Conservation (phyloP, 2,888 invertebrate genomes). For the Yponomeuta sedellus region DNA sequence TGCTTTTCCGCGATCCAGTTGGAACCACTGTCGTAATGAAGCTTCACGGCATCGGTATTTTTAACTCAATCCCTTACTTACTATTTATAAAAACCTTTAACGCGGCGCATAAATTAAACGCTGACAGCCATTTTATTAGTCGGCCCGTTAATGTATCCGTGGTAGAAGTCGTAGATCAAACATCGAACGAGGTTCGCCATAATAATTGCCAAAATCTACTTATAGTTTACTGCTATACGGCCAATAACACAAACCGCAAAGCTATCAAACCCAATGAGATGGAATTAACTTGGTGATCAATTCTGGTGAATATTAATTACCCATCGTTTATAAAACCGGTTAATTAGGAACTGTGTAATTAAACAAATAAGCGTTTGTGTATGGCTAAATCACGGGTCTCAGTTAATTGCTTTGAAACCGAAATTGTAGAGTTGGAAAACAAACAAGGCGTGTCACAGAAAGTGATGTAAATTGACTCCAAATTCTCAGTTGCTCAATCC, state of each 20-base stretch:
- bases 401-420: not conserved
- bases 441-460: constrained; percentile 3
- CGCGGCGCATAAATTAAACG: not conserved
- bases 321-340: not conserved
- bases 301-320: not conserved
- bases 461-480: not conserved
- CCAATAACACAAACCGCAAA: not conserved
- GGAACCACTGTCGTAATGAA: not conserved
- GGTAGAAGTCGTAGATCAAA: not conserved
- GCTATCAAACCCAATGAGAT: not conserved
- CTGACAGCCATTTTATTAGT: not conserved
- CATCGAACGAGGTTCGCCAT: not conserved
- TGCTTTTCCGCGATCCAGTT: not conserved
- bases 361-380: not conserved
- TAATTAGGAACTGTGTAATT: not conserved
- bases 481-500: not conserved
- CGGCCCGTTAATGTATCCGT: not conserved
- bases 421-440: constrained; percentile 8
- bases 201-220: not conserved
- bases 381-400: not conserved
- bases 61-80: not conserved
- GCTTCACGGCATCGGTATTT: not conserved
- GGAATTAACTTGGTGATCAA: not conserved
- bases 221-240: too few relatives aligned
- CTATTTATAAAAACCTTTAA: constrained; percentile 2